Evolutionary conservation across 2,797 vertebrate genomes (phyloP).

Genomic region (Xenopus petersii): DNA sequence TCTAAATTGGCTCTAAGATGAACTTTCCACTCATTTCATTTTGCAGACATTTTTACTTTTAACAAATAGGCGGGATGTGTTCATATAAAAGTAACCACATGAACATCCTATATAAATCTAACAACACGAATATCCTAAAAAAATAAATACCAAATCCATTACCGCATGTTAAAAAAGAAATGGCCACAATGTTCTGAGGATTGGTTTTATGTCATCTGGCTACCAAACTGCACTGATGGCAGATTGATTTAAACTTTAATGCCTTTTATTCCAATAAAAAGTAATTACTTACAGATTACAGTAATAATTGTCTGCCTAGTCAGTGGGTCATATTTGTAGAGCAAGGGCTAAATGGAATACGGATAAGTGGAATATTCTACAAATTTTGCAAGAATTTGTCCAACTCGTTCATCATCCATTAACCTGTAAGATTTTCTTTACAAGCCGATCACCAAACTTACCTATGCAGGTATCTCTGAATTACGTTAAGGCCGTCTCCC

Average conservation of each 20-base stretch:
- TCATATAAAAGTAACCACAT: too few species aligned
- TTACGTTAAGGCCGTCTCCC: too few species aligned
- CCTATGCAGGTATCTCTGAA: too few species aligned
- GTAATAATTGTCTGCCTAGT: slow-evolving; percentile 15
- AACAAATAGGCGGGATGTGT: too few species aligned
- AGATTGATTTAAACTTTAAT: slow-evolving; percentile 28
- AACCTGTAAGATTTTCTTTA: too few species aligned
- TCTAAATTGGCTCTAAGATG: too few species aligned
- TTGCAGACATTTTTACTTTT: too few species aligned
- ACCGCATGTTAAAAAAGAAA: slow-evolving; percentile 25
- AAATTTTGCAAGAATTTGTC: too few species aligned
- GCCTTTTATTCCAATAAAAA: slow-evolving; percentile 24
- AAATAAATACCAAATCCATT: slow-evolving; percentile 23
- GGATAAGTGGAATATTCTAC: too few species aligned
- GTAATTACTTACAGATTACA: slow-evolving; percentile 28
- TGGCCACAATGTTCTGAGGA: slow-evolving; percentile 11
- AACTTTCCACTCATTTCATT: too few species aligned
- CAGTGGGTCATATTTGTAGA: background rate
- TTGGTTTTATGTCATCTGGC: slow-evolving; percentile 37
- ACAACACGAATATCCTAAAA: slow-evolving; percentile 10
- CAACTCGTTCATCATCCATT: too few species aligned
- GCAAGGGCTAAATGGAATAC: background rate
- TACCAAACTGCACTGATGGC: slow-evolving; percentile 27
- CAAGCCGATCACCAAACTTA: too few species aligned
- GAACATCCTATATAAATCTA: slow-evolving; percentile 3